phyloP scores from a whole-genome alignment of 2,113 vertebrate genomes.

The Vidua chalybeata region DNA sequence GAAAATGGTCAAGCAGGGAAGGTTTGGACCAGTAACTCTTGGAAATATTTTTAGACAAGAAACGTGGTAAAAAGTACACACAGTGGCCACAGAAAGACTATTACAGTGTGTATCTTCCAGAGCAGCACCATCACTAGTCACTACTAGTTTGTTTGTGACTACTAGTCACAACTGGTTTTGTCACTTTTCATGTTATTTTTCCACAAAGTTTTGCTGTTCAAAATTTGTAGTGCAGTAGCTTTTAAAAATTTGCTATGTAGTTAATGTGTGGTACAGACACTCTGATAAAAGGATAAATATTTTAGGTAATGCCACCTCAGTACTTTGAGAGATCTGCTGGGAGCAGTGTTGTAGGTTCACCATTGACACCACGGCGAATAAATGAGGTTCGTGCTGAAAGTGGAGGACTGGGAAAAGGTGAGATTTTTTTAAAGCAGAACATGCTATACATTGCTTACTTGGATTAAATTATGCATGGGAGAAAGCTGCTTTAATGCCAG shows the following conservation, averaged over 20 bases:
- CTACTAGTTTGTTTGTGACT: too few relatives aligned
- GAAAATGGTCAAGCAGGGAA: not conserved
- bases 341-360: conserved; percentile 54
- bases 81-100: not conserved
- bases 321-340: conserved; percentile 80
- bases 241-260: not conserved
- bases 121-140: not conserved
- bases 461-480: not conserved
- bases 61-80: not conserved
- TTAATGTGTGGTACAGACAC: not conserved
- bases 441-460: not conserved
- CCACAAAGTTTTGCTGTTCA: not conserved
- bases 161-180: not conserved
- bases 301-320: conserved; percentile 91
- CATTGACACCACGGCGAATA: conserved; percentile 71
- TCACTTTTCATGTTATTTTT: not conserved
- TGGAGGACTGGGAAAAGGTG: conserved; percentile 73
- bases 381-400: conserved; percentile 76
- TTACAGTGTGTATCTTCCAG: not conserved
- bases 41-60: not conserved
- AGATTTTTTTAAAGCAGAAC: conserved; percentile 1
- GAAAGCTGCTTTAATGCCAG: not conserved
- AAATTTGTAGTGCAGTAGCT: not conserved
- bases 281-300: not conserved
- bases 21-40: not conserved